phyloP scores from a whole-genome alignment of 2,113 vertebrate genomes.

The Mixornis gularis region DNA sequence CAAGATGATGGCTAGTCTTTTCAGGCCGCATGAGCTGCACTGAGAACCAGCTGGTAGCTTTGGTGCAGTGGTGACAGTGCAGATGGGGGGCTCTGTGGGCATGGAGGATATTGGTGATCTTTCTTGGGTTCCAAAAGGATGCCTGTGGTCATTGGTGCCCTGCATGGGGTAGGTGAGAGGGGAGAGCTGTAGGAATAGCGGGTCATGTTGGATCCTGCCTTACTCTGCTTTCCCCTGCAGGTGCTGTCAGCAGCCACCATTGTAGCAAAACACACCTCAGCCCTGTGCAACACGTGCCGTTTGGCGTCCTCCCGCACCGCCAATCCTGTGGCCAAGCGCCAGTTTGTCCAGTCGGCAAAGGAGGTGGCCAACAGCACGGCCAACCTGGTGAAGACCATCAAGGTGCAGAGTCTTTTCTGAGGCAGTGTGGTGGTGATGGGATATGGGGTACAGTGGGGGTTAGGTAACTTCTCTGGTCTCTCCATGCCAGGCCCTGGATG shows the following conservation, averaged over 20 bases:
- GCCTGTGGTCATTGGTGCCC: background rate
- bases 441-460: background rate
- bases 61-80: background rate
- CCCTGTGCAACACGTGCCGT: conserved; percentile 93
- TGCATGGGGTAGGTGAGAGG: fast-evolving
- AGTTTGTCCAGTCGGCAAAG: conserved; percentile 97
- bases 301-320: conserved; percentile 89
- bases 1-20: background rate
- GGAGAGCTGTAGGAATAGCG: background rate
- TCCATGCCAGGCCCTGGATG: conserved; percentile 83
- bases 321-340: conserved; percentile 95
- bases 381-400: conserved; percentile 97
- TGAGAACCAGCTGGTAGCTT: background rate
- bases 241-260: conserved; percentile 97
- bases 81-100: background rate
- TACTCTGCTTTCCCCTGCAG: conserved; percentile 50
- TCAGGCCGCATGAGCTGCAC: background rate
- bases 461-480: background rate
- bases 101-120: background rate
- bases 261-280: conserved; percentile 96
- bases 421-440: background rate
- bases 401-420: conserved; percentile 68
- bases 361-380: conserved; percentile 98
- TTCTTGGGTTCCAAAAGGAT: background rate
- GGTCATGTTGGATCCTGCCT: background rate